Conservation (phyloP, 1,140 invertebrate genomes). For the Chrysopa pallens region DNA sequence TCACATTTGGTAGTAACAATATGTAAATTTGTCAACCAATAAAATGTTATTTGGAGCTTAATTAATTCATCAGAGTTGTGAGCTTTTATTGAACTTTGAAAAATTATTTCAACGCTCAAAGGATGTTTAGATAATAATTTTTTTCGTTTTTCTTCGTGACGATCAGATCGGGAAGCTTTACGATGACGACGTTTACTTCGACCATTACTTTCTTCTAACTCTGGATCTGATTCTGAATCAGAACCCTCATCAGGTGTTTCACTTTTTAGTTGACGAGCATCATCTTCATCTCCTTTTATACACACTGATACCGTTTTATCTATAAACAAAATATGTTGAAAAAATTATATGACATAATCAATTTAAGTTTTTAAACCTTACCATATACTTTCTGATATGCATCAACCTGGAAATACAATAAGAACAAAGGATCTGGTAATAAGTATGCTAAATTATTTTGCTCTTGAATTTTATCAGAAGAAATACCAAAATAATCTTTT, state of each 20-base stretch:
- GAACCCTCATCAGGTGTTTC: slow-evolving; percentile 29
- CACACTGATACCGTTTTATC: slow-evolving; percentile 29
- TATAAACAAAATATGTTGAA: slow-evolving; percentile 7
- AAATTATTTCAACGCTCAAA: not conserved
- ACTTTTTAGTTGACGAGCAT: slow-evolving; percentile 46
- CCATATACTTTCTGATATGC: slow-evolving; percentile 69
- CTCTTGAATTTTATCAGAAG: slow-evolving; percentile 56
- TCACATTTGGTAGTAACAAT: not conserved
- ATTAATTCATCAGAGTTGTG: not conserved
- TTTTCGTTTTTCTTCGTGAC: not conserved
- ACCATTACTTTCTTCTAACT: slow-evolving; percentile 22
- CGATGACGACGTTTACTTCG: not conserved
- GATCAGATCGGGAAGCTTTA: not conserved
- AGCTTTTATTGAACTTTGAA: not conserved
- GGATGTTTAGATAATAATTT: not conserved
- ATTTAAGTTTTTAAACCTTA: slow-evolving; percentile 15
- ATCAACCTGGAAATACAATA: slow-evolving; percentile 68
- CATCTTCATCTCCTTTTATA: slow-evolving; percentile 64
- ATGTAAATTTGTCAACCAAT: not conserved
- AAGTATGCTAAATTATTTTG: slow-evolving; percentile 56
- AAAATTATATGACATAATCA: slow-evolving; percentile 1
- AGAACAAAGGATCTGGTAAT: slow-evolving; percentile 67
- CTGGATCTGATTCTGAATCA: slow-evolving; percentile 44
- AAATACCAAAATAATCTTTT: slow-evolving; percentile 70
- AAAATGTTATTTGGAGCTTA: not conserved